phyloP scores from a whole-genome alignment of 1,140 invertebrate genomes.

The Oppia nitens region DNA sequence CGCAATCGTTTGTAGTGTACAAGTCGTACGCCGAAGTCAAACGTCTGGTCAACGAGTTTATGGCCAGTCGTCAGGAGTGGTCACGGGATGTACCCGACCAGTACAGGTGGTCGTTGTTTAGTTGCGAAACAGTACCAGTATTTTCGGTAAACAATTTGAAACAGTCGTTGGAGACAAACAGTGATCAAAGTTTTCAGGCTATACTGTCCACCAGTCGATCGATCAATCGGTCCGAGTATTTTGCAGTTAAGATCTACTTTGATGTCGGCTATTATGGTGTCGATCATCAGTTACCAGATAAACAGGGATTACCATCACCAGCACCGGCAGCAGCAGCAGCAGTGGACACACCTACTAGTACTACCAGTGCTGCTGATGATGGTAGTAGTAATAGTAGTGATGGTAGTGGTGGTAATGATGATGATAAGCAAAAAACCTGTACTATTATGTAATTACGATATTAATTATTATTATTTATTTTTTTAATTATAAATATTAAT shows the following conservation, averaged over 20 bases:
- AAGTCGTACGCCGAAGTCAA: conserved; percentile 4
- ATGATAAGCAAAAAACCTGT: too few relatives aligned
- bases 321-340: too few relatives aligned
- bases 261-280: conserved; percentile 3
- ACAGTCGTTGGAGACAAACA: background rate
- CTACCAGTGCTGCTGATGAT: too few relatives aligned
- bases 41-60: background rate
- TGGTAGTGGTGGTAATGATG: too few relatives aligned
- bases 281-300: too few relatives aligned
- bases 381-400: too few relatives aligned
- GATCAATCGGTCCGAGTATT: conserved; percentile 1
- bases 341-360: too few relatives aligned
- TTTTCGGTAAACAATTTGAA: background rate
- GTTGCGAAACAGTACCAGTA: background rate
- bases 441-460: too few relatives aligned
- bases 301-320: too few relatives aligned
- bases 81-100: too few relatives aligned
- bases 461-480: too few relatives aligned
- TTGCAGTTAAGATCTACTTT: conserved; percentile 8
- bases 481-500: too few relatives aligned
- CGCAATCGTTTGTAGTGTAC: background rate
- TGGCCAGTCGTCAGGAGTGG: background rate
- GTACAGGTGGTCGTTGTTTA: conserved; percentile 2
- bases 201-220: background rate
- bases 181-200: conserved; percentile 9